Evolutionary conservation across 2,797 vertebrate species (phyloP), one percentile per base, ranked within the genome.

Genomic region (Notolabrus celidotus): DNA sequence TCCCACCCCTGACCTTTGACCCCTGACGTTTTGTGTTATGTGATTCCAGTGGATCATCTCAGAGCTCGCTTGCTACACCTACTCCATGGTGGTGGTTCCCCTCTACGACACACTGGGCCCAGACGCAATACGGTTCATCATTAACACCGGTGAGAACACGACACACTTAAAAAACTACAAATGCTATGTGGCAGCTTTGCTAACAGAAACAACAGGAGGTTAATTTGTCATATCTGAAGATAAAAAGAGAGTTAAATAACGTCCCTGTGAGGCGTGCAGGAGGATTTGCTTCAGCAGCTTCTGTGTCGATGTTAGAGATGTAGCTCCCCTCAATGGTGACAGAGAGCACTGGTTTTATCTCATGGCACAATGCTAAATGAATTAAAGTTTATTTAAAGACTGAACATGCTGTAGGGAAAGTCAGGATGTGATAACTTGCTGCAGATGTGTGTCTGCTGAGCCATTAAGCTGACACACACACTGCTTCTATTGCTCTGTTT

Each of bases 61-160:
- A 0, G 98, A 99, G 88, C 91, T 99, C 65, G 97, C 97, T 53
- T 99, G 98, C 87, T 99, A 99, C 88, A 98, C 97, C 0, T 99
- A 99, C 86, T 99, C 97, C 61, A 98, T 99, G 98, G 97, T 99
- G 83, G 96, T 99, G 69, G 96, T 99, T 61, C 98, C 98, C 0
- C 95, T 99, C 16, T 99, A 99, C 7, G 97, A 99, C 88, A 99
- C 98, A 1, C 87, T 99, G 25, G 98, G 98, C 17, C 93, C 95
- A 2, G 97, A 97, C n/a, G 96, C 97, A 63, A 98, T 99, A 85
- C 93, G 93, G 62, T 98, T 97, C 89, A 99, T 99, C 79, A 95
- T 99, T 61, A 98, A 98, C 89, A 97, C 95, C 67, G 98, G 98
- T 99, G 90, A 94, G 86, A 78, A 38, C 29, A 49, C 29, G 20